These are phyloP conservation scores for Mesopsocus fuscifrons DNA, from an alignment of 2,888 invertebrate genomes.

Conservation along the genomic window DNA sequence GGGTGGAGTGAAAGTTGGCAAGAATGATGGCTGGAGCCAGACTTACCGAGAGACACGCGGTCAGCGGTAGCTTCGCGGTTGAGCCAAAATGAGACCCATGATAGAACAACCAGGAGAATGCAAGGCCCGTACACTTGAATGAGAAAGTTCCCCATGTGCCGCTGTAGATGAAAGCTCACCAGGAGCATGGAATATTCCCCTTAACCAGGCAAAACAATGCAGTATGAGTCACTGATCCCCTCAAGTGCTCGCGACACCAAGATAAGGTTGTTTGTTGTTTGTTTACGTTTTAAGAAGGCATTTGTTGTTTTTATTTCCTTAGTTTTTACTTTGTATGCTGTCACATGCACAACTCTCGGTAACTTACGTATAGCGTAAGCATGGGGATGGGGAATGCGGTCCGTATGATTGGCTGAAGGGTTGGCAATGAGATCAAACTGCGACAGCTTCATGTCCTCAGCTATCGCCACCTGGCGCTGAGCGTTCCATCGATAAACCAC, in stretches of 20 bases:
- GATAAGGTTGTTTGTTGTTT: too few species aligned
- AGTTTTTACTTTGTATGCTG: too few species aligned
- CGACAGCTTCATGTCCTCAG: conserved; percentile 64
- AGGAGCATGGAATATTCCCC: conserved; percentile 50
- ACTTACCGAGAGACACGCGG: conserved; percentile 51
- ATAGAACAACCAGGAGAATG: conserved; percentile 60
- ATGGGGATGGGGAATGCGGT: conserved; percentile 14
- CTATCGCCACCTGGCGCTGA: conserved; percentile 50
- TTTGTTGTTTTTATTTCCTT: too few species aligned
- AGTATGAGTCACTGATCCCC: too few species aligned
- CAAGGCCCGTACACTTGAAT: conserved; percentile 77
- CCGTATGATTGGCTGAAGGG: conserved; percentile 49
- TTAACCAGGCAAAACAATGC: too few species aligned
- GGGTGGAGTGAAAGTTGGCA: too few species aligned
- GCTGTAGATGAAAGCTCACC: conserved; percentile 54
- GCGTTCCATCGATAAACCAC: conserved; percentile 56
- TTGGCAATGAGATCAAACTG: conserved; percentile 66
- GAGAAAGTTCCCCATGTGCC: conserved; percentile 72
- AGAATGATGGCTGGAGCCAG: too few species aligned
- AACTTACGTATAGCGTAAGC: conserved; percentile 4
- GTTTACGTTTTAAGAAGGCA: too few species aligned
- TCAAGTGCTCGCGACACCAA: too few species aligned
- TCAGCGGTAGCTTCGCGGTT: conserved; percentile 72
- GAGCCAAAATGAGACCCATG: conserved; percentile 75
- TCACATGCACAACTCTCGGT: too few species aligned